These are phyloP conservation scores for Erythrocercus mccallii DNA, from an alignment of 2,113 vertebrate genomes.

Conservation along the genomic window DNA sequence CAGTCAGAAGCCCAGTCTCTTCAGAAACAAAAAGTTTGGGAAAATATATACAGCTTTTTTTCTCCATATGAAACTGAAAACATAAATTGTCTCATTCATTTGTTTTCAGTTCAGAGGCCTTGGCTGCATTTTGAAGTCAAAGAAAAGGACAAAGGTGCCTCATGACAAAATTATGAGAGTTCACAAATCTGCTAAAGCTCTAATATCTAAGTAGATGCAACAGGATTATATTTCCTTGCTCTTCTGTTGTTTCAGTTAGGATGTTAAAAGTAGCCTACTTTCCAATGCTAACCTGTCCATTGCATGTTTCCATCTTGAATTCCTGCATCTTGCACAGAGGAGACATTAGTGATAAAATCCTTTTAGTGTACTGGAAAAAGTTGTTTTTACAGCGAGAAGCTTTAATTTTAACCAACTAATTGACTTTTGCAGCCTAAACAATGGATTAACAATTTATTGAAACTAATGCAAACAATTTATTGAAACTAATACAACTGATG, in stretches of 20 bases:
- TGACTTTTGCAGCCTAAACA: neutral
- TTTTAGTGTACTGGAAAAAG: neutral
- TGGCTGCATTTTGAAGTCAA: neutral
- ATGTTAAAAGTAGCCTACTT: neutral
- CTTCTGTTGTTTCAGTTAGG: neutral
- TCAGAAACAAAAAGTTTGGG: neutral
- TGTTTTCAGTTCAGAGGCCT: neutral
- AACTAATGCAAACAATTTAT: too few relatives aligned
- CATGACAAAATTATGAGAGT: neutral
- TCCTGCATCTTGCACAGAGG: neutral
- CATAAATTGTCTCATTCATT: neutral
- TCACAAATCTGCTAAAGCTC: neutral
- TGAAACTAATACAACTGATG: neutral
- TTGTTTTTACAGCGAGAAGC: neutral
- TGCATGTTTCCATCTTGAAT: neutral
- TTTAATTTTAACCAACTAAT: neutral
- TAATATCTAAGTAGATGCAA: neutral
- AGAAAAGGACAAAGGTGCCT: neutral
- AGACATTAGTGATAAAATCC: neutral
- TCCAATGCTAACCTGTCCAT: neutral
- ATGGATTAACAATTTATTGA: neutral
- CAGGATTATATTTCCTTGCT: neutral
- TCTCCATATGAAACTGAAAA: neutral
- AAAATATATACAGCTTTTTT: neutral
- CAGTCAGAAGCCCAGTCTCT: neutral